phyloP scores from a whole-genome alignment of 2,888 invertebrate species.

The Drosophila anomelani region DNA sequence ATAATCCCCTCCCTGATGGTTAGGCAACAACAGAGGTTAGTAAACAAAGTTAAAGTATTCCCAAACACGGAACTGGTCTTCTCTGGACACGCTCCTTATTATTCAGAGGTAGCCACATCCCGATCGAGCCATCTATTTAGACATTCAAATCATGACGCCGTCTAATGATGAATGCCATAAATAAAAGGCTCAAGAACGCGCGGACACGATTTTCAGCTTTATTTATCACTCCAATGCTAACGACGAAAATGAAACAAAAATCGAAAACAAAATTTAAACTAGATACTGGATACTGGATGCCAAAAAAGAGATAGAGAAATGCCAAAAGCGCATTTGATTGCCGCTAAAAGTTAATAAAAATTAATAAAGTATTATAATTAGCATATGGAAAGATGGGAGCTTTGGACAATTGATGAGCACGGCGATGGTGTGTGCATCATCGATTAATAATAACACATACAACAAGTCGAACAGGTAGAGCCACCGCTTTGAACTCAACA shows the following conservation, averaged over 20 bases:
- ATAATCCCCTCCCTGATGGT: constrained; percentile 14
- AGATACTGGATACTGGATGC: constrained; percentile 5
- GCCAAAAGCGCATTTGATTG: constrained; percentile 19
- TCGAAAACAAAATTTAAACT: constrained; percentile 27
- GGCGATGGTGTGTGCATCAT: constrained; percentile 29
- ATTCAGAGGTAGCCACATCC: constrained; percentile 38
- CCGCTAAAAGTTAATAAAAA: constrained; percentile 25
- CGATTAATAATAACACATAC: constrained; percentile 33
- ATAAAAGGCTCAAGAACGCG: constrained; percentile 50
- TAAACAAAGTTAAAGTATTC: constrained; percentile 12
- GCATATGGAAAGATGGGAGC: constrained; percentile 9
- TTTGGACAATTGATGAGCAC: constrained; percentile 15
- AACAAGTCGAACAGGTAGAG: constrained; percentile 34
- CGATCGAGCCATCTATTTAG: constrained; percentile 44
- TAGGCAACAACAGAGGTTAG: constrained; percentile 20
- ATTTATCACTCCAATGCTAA: constrained; percentile 65
- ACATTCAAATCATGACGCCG: constrained; percentile 65
- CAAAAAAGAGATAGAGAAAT: constrained; percentile 8
- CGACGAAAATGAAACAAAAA: constrained; percentile 37
- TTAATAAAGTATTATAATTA: constrained; percentile 25
- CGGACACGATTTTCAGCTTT: constrained; percentile 34
- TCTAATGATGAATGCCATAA: constrained; percentile 65
- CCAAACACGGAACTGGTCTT: constrained; percentile 30
- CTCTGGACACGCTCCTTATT: constrained; percentile 24
- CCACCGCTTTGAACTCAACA: constrained; percentile 6